These are phyloP conservation scores for Apeltes quadracus DNA, from an alignment of 2,113 vertebrate species.

Conservation along the genomic window DNA sequence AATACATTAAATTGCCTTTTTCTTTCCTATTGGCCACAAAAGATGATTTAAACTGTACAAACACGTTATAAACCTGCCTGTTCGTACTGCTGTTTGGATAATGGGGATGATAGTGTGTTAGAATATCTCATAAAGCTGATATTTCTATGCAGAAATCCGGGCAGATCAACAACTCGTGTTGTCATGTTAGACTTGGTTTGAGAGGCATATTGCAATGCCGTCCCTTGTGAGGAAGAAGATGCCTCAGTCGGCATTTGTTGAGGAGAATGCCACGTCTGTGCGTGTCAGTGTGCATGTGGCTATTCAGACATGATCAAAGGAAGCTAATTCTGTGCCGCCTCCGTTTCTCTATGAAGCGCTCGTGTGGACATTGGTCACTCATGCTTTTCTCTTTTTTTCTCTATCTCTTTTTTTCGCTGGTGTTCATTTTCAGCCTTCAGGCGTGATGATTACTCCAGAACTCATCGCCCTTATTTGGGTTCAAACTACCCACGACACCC, in stretches of 20 bases:
- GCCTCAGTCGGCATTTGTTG: slow-evolving; percentile 13
- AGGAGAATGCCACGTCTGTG: slow-evolving; percentile 12
- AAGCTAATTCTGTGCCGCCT: slow-evolving; percentile 11
- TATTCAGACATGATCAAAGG: slow-evolving; percentile 20
- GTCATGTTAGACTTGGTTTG: slow-evolving; percentile 20
- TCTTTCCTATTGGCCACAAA: slow-evolving; percentile 13
- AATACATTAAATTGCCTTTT: slow-evolving; percentile 13
- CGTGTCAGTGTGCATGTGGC: neutral
- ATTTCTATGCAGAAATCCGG: neutral
- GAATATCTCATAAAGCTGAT: slow-evolving; percentile 1
- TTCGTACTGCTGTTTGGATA: neutral
- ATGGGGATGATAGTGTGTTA: neutral
- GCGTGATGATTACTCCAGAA: slow-evolving; percentile 27
- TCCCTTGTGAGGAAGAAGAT: neutral
- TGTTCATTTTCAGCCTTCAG: slow-evolving; percentile 24
- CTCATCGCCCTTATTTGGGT: slow-evolving; percentile 22
- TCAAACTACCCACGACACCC: slow-evolving; percentile 30
- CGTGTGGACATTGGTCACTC: slow-evolving; percentile 32
- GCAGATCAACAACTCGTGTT: neutral
- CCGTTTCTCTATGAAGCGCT: slow-evolving; percentile 27
- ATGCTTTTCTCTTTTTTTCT: slow-evolving; percentile 3
- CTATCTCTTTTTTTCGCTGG: neutral
- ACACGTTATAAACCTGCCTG: slow-evolving; percentile 11
- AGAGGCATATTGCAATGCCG: neutral
- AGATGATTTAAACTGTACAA: slow-evolving; percentile 11